Evolutionary conservation across 2,797 vertebrate genomes (phyloP), one percentile per base, ranked within the genome.

Genomic region (Danio tinwini): DNA sequence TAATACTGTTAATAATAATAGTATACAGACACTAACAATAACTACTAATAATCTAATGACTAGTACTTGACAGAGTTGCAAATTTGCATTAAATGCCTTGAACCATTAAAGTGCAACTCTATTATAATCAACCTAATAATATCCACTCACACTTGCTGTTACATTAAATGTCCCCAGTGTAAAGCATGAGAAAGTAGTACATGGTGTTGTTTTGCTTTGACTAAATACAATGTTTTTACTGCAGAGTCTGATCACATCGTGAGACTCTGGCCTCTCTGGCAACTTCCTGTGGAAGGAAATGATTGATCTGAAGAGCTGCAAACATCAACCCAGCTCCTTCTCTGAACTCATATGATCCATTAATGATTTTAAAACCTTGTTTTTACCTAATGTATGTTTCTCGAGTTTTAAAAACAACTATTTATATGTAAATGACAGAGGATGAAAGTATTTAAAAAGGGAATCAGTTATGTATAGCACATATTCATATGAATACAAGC

Each of bases 271-370:
- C 61, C 62, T 76, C 74, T 81, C 82, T 81, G 78, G 91, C 85
- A 53, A 75, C 78, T 93, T 94, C 90, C 92, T 93, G 91, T 90
- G 88, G 86, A 89, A 94, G 92, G 93, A 94, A 93, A 86, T 81
- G 88, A 86, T 88, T 93, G 92, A 93, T 92, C 89, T 89, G 76
- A 84, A 67, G 55, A 74, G 55, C 49, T 37, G 67, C 70, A 72
- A 76, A 80, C 71, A 71, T 81, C 75, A 75, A 52, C 47, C 37
- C 16, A 37, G 29, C 62, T 62, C 72, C 45, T 62, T 13, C 47
- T 40, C 47, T 16, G 16, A 44, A 40, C 11, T 64, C 49, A 52
- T 21, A 52, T 16, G 47, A 52, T 63, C 61, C n/a, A 64, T 52
- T 53, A 21, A 64, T 21, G 37, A 52, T 62, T 74, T 40, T 52